Base-by-base conservation (phyloP, 2,113 vertebrate genomes). In the Aythya baeri region DNA sequence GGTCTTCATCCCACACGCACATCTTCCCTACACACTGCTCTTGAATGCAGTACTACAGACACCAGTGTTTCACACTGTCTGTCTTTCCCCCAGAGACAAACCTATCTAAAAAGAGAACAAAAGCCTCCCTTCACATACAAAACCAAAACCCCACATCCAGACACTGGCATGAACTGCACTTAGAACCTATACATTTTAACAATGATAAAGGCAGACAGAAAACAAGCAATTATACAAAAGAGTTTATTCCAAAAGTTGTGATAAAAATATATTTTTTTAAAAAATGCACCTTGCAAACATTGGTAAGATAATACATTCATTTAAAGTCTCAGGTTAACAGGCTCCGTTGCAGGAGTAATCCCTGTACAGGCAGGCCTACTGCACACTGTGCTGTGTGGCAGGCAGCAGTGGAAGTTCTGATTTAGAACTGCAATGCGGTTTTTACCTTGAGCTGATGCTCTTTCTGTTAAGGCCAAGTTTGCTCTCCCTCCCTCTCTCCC, bases 211-310 rank as follows among this genome's bases (percentile, higher is more conserved):
- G 57, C 65, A 75, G 34, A 57, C 65, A 57, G 68, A 78, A 76
- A 82, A 9, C 17, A 59, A 27, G 36, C 58, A 76, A 59, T 58
- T 77, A 21, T 76, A 84, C 27, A 59, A 95, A 97, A 93, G 52
- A 91, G 62, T 96, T 96, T 96, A 96, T 96, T 96, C 72, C 59
- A 83, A 70, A 82, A 86, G 50, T 96, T 72, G 21, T 63, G 77
- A 55, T 62, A 93, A 92, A 91, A 96, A 67, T 27, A 65, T 2
- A 41, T 59, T 63, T 3, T 27, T 2, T 11, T 27, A 52, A 68
- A 72, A 84, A 89, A 82, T 1, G 73, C 62, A 50, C 0, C 2
- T 62, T 67, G 82, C 41, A 87, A 76, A 81, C 81, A 77, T 29
- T 79, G 66, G 41, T 67, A 67, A 66, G 70, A 46, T 0, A 79